phyloP scores from a whole-genome alignment of 92 coral and sea anemone genomes.

The Epizoanthus ramosus region DNA sequence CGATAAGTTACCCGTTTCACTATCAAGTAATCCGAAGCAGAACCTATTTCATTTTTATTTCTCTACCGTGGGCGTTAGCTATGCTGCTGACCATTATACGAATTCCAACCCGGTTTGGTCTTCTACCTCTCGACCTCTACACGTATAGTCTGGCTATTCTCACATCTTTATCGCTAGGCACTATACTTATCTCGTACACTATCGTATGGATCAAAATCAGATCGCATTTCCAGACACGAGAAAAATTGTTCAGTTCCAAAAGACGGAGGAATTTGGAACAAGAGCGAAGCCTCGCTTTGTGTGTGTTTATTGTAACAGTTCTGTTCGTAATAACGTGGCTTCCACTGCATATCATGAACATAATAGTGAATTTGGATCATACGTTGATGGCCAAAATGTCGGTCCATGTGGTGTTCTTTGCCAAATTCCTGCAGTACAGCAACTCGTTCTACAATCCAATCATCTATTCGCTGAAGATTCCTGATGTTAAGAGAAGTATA shows the following conservation, averaged over 20 bases:
- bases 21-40: background rate
- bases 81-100: background rate
- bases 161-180: constrained; percentile 30
- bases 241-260: constrained; percentile 13
- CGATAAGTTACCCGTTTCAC: constrained; percentile 19
- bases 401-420: constrained; percentile 31
- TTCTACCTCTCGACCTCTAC: background rate
- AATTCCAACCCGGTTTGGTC: constrained; percentile 1
- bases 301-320: constrained; percentile 30
- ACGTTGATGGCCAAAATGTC: background rate
- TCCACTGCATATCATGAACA: constrained; percentile 38
- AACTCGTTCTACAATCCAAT: constrained; percentile 38
- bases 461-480: constrained; percentile 33
- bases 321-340: constrained; percentile 31
- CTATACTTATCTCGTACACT: constrained; percentile 13
- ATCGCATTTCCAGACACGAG: background rate
- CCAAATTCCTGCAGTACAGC: constrained; percentile 33
- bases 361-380: constrained; percentile 15
- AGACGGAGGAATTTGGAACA: constrained; percentile 14
- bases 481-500: constrained; percentile 27
- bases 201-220: constrained; percentile 35
- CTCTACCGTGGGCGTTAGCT: constrained; percentile 23
- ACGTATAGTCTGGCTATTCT: constrained; percentile 32
- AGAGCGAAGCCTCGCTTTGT: constrained; percentile 27
- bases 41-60: background rate